Percentiles rank a stretch among this genome's conserved stretches.
These are phyloP conservation scores for Polypedilum pembai DNA, from an alignment of 1,140 invertebrate species.

Conservation along the genomic window DNA sequence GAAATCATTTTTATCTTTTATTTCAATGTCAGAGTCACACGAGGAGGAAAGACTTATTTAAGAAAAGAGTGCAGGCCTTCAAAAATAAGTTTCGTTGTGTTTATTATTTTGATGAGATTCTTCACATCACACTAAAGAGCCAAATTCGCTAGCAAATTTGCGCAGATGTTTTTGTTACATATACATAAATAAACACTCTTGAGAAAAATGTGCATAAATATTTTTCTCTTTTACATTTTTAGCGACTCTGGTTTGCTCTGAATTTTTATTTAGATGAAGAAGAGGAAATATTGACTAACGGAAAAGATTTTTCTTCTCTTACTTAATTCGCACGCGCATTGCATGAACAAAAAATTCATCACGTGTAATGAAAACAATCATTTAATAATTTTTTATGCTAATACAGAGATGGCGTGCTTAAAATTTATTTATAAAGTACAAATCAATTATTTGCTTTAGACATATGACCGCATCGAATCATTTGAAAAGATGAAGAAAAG, in stretches of 20 bases:
- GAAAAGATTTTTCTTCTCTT: no score
- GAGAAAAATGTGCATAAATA: no score
- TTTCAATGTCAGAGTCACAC: slow-evolving; percentile 16
- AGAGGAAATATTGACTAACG: no score
- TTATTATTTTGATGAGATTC: background rate
- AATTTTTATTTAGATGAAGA: no score
- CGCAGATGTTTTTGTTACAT: background rate
- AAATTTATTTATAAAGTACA: background rate
- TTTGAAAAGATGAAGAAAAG: no score
- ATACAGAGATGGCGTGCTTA: background rate
- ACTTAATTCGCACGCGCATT: background rate
- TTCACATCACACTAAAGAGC: background rate
- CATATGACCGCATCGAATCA: no score
- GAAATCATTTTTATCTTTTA: background rate
- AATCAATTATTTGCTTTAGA: background rate
- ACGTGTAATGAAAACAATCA: background rate
- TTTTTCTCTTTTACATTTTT: no score
- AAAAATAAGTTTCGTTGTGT: background rate
- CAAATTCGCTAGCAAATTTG: background rate
- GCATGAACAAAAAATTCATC: background rate
- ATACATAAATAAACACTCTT: background rate
- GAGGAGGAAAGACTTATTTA: background rate
- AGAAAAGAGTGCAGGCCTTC: background rate
- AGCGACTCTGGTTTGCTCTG: no score
- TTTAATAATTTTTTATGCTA: background rate